A percentile compares a stretch with the other conserved stretches of the same genome.
Conservation (phyloP, 2,113 vertebrate genomes). For the Bufo gargarizans region DNA sequence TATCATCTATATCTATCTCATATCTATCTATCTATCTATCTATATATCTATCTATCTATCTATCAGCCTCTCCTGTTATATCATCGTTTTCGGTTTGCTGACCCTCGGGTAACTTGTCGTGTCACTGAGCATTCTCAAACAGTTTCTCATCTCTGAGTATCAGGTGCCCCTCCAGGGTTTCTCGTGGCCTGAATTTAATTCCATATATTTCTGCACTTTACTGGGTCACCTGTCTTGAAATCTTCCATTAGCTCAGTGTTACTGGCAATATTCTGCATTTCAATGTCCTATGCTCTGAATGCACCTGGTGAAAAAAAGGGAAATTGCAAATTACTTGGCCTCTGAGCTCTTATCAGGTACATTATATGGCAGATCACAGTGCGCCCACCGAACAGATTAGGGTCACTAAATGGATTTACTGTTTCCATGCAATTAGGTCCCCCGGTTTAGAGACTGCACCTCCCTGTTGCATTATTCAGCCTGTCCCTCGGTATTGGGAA, state of each 20-base stretch:
- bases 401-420: constrained; percentile 26
- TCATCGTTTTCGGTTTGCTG: neutral
- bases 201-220: constrained; percentile 53
- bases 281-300: neutral
- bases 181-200: constrained; percentile 51
- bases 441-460: neutral
- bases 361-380: neutral
- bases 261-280: constrained; percentile 39
- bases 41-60: neutral
- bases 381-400: neutral
- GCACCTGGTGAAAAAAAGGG: neutral
- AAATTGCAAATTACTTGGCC: constrained; percentile 7
- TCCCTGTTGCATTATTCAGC: neutral
- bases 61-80: no score
- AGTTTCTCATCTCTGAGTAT: constrained; percentile 29
- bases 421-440: neutral
- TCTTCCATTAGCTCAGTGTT: constrained; percentile 53
- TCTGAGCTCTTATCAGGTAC: neutral
- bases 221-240: constrained; percentile 54
- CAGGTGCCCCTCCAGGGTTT: constrained; percentile 50
- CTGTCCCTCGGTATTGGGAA: neutral
- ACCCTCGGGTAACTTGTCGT: constrained; percentile 23
- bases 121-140: constrained; percentile 22
- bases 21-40: neutral
- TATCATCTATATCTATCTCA: constrained; percentile 2